Conservation (phyloP, 2,888 invertebrate species). For the Polyommatus iphigenia region DNA sequence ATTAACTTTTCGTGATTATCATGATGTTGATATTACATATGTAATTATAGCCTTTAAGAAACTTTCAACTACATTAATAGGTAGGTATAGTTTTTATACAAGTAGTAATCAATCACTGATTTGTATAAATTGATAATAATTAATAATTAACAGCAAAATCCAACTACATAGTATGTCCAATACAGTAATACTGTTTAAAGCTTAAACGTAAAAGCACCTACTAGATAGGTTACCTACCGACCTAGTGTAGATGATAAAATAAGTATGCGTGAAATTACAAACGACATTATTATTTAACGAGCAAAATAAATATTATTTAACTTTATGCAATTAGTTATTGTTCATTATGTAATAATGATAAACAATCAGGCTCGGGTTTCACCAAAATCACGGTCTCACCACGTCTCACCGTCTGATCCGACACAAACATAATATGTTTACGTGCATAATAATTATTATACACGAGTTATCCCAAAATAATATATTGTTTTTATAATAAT, state of each 20-base stretch:
- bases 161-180: no score
- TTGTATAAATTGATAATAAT: neutral
- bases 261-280: neutral
- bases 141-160: neutral
- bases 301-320: no score
- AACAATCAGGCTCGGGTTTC: neutral
- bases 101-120: neutral
- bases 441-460: neutral
- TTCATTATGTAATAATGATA: neutral
- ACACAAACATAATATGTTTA: neutral
- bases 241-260: neutral
- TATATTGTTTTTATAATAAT: neutral
- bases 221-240: neutral
- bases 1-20: neutral
- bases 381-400: conserved; percentile 19
- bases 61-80: neutral
- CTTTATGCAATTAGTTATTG: conserved; percentile 1
- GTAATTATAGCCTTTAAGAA: neutral
- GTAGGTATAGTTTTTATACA: no score
- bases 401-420: neutral
- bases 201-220: no score
- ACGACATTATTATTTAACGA: neutral
- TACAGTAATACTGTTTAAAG: no score
- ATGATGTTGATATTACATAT: neutral
- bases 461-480: conserved; percentile 5